These are phyloP conservation scores for Volucella inflata DNA, from an alignment of 2,888 invertebrate genomes.

Conservation along the genomic window DNA sequence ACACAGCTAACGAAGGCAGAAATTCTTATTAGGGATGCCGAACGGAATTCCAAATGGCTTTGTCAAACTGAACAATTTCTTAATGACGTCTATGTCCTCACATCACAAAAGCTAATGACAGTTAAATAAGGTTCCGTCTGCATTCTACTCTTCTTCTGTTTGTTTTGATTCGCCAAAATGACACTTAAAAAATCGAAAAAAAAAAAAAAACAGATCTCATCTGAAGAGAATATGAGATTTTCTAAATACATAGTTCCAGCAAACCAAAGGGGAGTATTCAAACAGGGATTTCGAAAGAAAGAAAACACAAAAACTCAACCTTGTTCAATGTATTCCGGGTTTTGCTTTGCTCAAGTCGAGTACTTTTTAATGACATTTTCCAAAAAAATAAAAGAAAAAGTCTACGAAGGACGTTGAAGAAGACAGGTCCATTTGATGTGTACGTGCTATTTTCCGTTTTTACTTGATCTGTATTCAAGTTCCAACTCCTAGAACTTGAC, in stretches of 20 bases:
- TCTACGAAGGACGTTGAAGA: conserved; percentile 3
- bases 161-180: background rate
- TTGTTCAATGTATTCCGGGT: conserved; percentile 60
- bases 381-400: conserved; percentile 31
- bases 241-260: background rate
- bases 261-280: conserved; percentile 5
- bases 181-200: background rate
- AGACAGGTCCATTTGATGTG: conserved; percentile 70
- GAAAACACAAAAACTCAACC: conserved; percentile 13
- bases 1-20: too few relatives aligned
- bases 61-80: too few relatives aligned
- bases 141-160: background rate
- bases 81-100: too few relatives aligned
- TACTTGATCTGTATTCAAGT: conserved; percentile 56
- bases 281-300: background rate
- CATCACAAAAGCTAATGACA: conserved; percentile 39
- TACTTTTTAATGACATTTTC: conserved; percentile 73
- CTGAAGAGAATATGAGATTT: conserved; percentile 1
- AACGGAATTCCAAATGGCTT: too few relatives aligned
- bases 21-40: too few relatives aligned
- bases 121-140: conserved; percentile 62
- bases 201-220: conserved; percentile 23
- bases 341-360: conserved; percentile 46
- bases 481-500: conserved; percentile 4
- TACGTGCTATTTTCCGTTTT: conserved; percentile 71